phyloP scores from a whole-genome alignment of 2,797 vertebrate species.

The Ptychobarbus kaznakovi region DNA sequence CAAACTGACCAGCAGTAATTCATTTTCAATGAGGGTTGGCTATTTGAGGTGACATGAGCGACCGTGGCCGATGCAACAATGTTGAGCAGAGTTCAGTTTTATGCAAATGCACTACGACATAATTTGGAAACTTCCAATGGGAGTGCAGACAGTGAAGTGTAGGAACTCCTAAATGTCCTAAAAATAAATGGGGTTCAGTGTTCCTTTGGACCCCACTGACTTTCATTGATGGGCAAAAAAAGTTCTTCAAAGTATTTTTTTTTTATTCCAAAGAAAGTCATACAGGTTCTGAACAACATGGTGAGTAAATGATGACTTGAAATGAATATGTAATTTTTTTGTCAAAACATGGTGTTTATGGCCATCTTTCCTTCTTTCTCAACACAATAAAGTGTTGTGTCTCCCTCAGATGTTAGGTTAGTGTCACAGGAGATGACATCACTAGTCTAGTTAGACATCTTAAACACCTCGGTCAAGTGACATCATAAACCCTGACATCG shows the following conservation, averaged over 20 bases:
- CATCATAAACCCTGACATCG: slow-evolving; percentile 48
- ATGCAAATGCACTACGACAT: slow-evolving; percentile 4
- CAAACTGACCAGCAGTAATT: neutral
- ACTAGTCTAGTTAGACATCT: slow-evolving; percentile 8
- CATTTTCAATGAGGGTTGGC: neutral
- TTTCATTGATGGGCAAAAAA: neutral
- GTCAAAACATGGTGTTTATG: neutral
- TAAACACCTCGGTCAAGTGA: slow-evolving; percentile 22
- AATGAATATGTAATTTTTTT: neutral
- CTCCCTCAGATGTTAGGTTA: neutral
- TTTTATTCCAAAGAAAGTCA: neutral
- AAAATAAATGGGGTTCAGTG: neutral
- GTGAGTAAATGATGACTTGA: neutral
- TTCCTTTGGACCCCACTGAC: neutral
- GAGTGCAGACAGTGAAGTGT: neutral
- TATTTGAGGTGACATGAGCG: neutral
- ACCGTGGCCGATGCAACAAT: neutral
- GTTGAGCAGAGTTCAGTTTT: neutral
- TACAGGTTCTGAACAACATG: neutral
- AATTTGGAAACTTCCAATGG: neutral
- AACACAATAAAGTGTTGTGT: neutral
- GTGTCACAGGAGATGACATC: slow-evolving; percentile 27
- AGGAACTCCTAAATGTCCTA: neutral
- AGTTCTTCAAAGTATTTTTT: neutral
- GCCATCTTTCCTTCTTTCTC: neutral